A percentile compares a stretch with the other conserved stretches of the same genome.
These are phyloP conservation scores for Gymnothorax reevesii DNA, from an alignment of 2,797 vertebrate species.

Conservation along the genomic window DNA sequence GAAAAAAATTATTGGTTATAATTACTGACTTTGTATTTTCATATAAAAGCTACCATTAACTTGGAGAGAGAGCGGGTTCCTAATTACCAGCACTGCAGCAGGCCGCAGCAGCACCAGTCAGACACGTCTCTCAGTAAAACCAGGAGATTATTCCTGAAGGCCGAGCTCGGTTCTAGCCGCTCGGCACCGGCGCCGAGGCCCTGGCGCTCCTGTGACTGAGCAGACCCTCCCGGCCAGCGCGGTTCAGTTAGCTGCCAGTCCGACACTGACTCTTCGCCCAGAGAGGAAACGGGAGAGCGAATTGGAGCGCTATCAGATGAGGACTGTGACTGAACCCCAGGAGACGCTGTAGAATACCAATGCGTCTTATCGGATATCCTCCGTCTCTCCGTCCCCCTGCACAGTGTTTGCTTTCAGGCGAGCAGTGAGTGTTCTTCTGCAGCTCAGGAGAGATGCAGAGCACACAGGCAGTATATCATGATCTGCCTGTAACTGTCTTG, in stretches of 20 bases:
- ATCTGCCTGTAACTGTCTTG: no score
- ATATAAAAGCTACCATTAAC: no score
- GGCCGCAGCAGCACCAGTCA: no score
- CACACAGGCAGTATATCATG: no score
- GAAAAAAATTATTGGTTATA: no score
- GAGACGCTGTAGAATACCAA: conserved; percentile 61
- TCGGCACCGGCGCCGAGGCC: background rate
- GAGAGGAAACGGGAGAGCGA: conserved; percentile 25
- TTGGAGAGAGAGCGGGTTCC: no score
- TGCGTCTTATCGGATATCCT: conserved; percentile 55
- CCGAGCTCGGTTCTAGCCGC: no score
- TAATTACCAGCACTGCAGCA: no score
- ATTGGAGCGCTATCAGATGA: conserved; percentile 54
- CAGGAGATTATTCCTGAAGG: no score
- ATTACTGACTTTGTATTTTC: no score
- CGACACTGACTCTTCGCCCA: conserved; percentile 60
- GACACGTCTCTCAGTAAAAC: no score
- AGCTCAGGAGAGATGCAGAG: background rate
- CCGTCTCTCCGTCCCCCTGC: conserved; percentile 44
- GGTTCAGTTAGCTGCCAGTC: conserved; percentile 65
- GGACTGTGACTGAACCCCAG: conserved; percentile 36
- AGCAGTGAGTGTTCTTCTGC: background rate
- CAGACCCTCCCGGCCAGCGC: conserved; percentile 56
- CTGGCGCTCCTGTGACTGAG: conserved; percentile 38
- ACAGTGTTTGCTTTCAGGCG: conserved; percentile 3